These are phyloP conservation scores for Phocides pigmalion DNA, from an alignment of 1,140 invertebrate genomes.

Conservation along the genomic window DNA sequence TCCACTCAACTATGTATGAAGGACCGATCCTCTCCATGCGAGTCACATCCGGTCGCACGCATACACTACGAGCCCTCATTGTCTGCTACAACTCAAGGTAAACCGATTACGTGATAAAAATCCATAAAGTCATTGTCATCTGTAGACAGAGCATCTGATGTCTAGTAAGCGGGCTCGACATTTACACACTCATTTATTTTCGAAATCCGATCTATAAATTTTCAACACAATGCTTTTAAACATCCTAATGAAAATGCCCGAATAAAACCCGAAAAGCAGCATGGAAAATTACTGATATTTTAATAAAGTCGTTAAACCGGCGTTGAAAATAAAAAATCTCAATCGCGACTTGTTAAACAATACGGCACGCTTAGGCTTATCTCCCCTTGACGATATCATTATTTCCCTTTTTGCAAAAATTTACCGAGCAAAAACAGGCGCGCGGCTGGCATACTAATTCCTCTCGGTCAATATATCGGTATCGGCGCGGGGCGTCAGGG, in stretches of 20 bases:
- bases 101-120: slow-evolving; percentile 74
- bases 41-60: slow-evolving; percentile 62
- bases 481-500: slow-evolving; percentile 50
- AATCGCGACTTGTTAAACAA: slow-evolving; percentile 69
- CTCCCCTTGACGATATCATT: slow-evolving; percentile 78
- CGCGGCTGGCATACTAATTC: slow-evolving; percentile 74
- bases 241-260: not conserved
- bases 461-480: slow-evolving; percentile 70
- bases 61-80: slow-evolving; percentile 64
- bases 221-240: not conserved
- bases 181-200: slow-evolving; percentile 39
- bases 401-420: slow-evolving; percentile 78
- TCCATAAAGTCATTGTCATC: slow-evolving; percentile 70
- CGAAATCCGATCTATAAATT: not conserved
- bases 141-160: slow-evolving; percentile 52
- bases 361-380: slow-evolving; percentile 70
- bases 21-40: slow-evolving; percentile 53
- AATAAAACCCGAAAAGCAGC: slow-evolving; percentile 6
- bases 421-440: slow-evolving; percentile 72
- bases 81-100: slow-evolving; percentile 65
- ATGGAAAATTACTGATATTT: slow-evolving; percentile 32
- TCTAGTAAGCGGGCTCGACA: slow-evolving; percentile 54
- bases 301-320: slow-evolving; percentile 56
- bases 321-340: slow-evolving; percentile 60
- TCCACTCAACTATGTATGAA: slow-evolving; percentile 75